Conservation (phyloP, 2,113 vertebrate species). For the Nerophis ophidion region DNA sequence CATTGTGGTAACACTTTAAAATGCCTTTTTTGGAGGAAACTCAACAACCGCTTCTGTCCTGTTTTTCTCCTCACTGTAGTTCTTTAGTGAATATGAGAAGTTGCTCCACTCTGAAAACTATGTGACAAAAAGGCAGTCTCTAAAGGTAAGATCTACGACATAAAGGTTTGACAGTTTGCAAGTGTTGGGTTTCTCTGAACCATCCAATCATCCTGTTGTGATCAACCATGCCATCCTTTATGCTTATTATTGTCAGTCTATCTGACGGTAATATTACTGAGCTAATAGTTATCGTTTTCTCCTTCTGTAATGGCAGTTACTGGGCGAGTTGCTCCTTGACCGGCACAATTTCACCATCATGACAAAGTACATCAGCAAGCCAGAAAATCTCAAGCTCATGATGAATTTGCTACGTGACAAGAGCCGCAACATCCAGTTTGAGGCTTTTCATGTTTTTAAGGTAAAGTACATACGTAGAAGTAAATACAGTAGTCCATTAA, state of each 20-base stretch:
- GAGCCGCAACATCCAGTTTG: constrained; percentile 97
- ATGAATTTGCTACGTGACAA: constrained; percentile 97
- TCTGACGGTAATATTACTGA: neutral
- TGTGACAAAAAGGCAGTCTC: constrained; percentile 94
- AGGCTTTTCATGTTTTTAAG: constrained; percentile 98
- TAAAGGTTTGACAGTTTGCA: constrained; percentile 22
- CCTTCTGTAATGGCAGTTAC: constrained; percentile 68
- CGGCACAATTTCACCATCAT: constrained; percentile 94
- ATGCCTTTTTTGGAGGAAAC: constrained; percentile 1
- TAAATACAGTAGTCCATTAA: no score
- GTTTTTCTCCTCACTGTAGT: constrained; percentile 65
- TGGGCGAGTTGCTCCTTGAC: constrained; percentile 92
- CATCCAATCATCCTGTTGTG: constrained; percentile 56
- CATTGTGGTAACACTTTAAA: constrained; percentile 25
- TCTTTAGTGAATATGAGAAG: constrained; percentile 97
- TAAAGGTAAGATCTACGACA: constrained; percentile 82
- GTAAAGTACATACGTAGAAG: constrained; percentile 52
- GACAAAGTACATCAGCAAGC: constrained; percentile 96
- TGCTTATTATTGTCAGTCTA: neutral
- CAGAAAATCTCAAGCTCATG: constrained; percentile 96
- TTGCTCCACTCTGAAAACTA: constrained; percentile 97
- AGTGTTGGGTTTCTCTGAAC: constrained; percentile 44
- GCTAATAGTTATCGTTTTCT: constrained; percentile 9
- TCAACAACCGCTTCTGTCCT: constrained; percentile 5
- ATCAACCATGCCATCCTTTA: neutral